Evolutionary conservation across 2,888 invertebrate genomes (phyloP).

Genomic region (Parthenolecanium corni): DNA sequence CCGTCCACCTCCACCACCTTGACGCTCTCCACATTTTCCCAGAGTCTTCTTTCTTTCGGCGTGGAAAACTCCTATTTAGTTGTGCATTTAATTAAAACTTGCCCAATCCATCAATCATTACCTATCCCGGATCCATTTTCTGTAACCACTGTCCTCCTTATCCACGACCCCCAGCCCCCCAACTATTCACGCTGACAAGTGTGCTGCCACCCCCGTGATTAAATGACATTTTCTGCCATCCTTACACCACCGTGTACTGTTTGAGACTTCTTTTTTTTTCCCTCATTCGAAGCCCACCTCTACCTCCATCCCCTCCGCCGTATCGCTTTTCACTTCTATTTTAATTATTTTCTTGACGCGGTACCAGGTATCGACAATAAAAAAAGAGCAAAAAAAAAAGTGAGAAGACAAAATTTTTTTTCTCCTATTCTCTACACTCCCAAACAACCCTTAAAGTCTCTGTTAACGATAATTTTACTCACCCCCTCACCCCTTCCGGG

Average conservation of each 20-base stretch:
- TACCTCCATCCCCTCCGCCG: not conserved
- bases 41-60: not conserved
- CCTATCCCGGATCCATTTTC: constrained; percentile 29
- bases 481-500: not conserved
- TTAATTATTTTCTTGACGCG: constrained; percentile 27
- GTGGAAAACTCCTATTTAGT: constrained; percentile 27
- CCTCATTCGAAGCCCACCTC: not conserved
- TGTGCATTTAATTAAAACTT: constrained; percentile 29
- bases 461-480: not conserved
- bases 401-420: not conserved
- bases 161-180: not conserved
- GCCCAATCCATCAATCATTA: constrained; percentile 30
- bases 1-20: constrained; percentile 1
- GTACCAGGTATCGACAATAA: constrained; percentile 9
- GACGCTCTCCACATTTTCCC: too few relatives aligned
- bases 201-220: constrained; percentile 13
- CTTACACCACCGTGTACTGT: not conserved
- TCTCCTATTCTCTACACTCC: not conserved
- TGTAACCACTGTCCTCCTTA: constrained; percentile 24
- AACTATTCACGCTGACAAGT: constrained; percentile 21
- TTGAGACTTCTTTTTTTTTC: too few relatives aligned
- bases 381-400: too few relatives aligned
- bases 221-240: constrained; percentile 21
- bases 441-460: not conserved
- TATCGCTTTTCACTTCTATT: constrained; percentile 20